A percentile compares a stretch with the other conserved stretches of the same genome.
These are phyloP conservation scores for Erannis defoliaria DNA, from an alignment of 2,888 invertebrate genomes.

Conservation along the genomic window DNA sequence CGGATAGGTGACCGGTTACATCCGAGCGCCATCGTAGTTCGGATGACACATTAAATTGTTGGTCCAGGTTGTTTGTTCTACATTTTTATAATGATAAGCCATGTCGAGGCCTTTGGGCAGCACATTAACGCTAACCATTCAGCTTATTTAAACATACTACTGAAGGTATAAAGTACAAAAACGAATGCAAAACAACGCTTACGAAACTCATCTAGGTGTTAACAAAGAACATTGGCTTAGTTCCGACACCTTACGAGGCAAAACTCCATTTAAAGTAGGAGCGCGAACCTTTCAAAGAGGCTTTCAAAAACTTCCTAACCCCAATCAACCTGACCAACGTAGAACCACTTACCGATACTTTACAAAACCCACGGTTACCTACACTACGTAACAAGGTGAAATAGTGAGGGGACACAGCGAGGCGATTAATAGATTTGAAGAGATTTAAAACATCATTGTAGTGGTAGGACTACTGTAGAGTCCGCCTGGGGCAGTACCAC, in stretches of 20 bases:
- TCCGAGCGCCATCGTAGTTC: too few species aligned
- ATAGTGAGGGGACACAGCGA: conserved; percentile 26
- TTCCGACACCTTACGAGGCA: conserved; percentile 40
- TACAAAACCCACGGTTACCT: conserved; percentile 36
- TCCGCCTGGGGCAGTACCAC: too few species aligned
- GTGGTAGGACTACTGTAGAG: too few species aligned
- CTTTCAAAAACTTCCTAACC: conserved; percentile 48
- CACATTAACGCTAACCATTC: too few species aligned
- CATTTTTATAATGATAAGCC: too few species aligned
- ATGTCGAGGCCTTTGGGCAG: too few species aligned
- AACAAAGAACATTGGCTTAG: conserved; percentile 41
- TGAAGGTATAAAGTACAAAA: neutral
- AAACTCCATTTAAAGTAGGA: conserved; percentile 42
- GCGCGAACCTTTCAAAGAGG: conserved; percentile 39
- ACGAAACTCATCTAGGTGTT: conserved; percentile 26
- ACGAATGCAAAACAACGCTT: conserved; percentile 30
- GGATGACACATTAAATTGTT: too few species aligned
- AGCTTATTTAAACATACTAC: too few species aligned
- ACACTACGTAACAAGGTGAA: conserved; percentile 30
- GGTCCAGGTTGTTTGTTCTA: too few species aligned
- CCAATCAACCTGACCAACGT: conserved; percentile 50
- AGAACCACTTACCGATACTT: conserved; percentile 45
- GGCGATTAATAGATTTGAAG: neutral
- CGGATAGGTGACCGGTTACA: too few species aligned
- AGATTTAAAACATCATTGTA: neutral